A percentile compares a stretch with the other conserved stretches of the same genome.
Evolutionary conservation across 1,140 invertebrate species (phyloP).

Genomic region (Aphis gossypii): DNA sequence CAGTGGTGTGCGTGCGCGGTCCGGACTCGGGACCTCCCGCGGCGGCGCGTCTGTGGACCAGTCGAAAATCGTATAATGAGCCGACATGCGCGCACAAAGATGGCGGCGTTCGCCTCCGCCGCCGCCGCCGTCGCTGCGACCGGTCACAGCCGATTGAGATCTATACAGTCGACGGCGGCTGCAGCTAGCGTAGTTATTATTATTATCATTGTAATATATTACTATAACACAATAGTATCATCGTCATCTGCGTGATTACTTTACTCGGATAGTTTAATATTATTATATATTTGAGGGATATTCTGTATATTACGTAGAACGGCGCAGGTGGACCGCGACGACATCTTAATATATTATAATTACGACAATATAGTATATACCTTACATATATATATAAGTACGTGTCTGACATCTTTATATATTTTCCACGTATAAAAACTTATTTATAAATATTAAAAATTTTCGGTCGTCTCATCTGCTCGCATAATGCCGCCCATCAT

Average conservation of each 20-base stretch:
- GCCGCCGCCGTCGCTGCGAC: neutral
- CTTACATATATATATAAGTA: neutral
- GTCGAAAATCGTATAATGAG: slow-evolving; percentile 41
- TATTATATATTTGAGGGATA: neutral
- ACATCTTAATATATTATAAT: neutral
- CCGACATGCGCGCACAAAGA: slow-evolving; percentile 45
- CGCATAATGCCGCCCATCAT: neutral
- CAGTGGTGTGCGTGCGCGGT: neutral
- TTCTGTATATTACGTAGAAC: too few relatives aligned
- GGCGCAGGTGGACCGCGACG: neutral
- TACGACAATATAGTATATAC: neutral
- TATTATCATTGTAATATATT: neutral
- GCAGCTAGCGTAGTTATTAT: neutral
- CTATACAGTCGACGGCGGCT: neutral
- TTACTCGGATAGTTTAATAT: neutral
- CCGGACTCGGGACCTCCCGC: slow-evolving; percentile 42
- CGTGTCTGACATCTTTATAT: slow-evolving; percentile 28
- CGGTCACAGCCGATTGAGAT: slow-evolving; percentile 29
- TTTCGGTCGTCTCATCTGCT: neutral
- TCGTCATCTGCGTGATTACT: neutral
- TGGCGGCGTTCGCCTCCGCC: slow-evolving; percentile 23
- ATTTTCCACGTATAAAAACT: neutral
- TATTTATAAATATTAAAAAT: neutral
- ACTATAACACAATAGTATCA: neutral
- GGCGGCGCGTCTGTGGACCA: slow-evolving; percentile 31